Evolutionary conservation across 1,140 invertebrate species (phyloP).

Genomic region (Apis florea): DNA sequence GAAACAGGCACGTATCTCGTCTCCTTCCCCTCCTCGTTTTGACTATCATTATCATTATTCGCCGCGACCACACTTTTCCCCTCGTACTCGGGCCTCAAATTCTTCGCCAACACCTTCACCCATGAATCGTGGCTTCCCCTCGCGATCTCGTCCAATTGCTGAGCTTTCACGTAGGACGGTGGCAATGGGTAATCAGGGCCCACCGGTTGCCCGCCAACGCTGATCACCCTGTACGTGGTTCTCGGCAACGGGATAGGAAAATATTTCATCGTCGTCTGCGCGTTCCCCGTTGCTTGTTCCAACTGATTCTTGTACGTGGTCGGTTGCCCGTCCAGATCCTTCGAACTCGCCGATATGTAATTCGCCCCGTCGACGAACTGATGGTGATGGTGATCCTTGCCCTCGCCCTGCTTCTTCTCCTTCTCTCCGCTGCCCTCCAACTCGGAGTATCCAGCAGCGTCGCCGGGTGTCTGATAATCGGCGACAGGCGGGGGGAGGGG

Average conservation of each 20-base stretch:
- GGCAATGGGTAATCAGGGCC: conserved; percentile 64
- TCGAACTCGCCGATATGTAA: conserved; percentile 68
- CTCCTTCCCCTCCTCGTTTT: conserved; percentile 44
- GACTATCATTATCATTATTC: conserved; percentile 21
- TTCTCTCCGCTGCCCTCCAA: conserved; percentile 50
- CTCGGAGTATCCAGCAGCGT: conserved; percentile 3
- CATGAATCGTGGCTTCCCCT: conserved; percentile 61
- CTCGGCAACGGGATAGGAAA: conserved; percentile 53
- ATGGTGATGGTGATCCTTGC: neutral
- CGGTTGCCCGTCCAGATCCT: conserved; percentile 72
- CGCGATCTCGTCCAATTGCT: conserved; percentile 73
- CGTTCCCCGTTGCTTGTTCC: conserved; percentile 51
- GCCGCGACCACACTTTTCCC: conserved; percentile 12
- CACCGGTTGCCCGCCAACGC: conserved; percentile 64
- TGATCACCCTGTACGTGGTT: conserved; percentile 71
- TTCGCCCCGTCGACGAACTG: conserved; percentile 73
- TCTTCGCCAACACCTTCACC: conserved; percentile 68
- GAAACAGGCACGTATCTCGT: conserved; percentile 52
- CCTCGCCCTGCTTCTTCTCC: conserved; percentile 56
- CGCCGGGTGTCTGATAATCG: conserved; percentile 27
- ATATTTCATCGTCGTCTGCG: conserved; percentile 35
- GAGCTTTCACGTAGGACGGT: conserved; percentile 63
- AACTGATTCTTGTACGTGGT: conserved; percentile 72
- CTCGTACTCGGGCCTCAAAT: conserved; percentile 47
- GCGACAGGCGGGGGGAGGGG: neutral